Base-by-base conservation (phyloP, 2,113 vertebrate species). In the Myanophis thanlyinensis region DNA sequence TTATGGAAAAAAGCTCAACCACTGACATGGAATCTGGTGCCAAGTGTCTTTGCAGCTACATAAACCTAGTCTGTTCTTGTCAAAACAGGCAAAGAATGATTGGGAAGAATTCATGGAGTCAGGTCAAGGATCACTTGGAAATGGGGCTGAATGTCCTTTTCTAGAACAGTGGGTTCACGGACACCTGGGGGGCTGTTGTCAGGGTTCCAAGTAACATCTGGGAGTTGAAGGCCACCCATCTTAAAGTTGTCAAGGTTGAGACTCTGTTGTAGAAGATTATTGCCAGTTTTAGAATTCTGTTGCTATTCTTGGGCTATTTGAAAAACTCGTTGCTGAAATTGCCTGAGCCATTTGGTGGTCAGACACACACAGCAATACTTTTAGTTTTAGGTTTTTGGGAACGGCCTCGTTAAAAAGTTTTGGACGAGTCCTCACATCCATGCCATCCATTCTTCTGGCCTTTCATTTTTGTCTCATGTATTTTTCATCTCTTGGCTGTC, bases 21-120 rank as follows among this genome's bases (percentile, higher is more conserved):
- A 13, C 12, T 1, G 0, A 73, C 12, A 1, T 35, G 15, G 5
- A 5, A 23, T 3, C 1, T 27, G 52, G n/a, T 3, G n/a, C 40
- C 30, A 52, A 4, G 1, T n/a, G 35, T 20, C 44, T 25, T 5
- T 25, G 10, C 9, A 85, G 15, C 40, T 40, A 84, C 44, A 1
- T 22, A 40, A 44, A 7, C 1, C 8, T 44, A 9, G 40, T 46
- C 13, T 44, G 7, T 23, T 8, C 35, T 84, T 46, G n/a, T 20
- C 73, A 80, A 80, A 80, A 80, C 73, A 80, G 35, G 44, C 22
- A 20, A 80, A 40, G 18, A 40, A 44, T 46, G n/a, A 6, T 18
- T 20, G 40, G 20, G 22, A 23, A 25, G 80, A 46, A 85, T 44
- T 46, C 11, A 62, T n/a, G 59, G 59, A n/a, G 3, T n/a, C 27